Conservation (phyloP, 2,797 vertebrate species). For the Chrysocyon brachyurus region DNA sequence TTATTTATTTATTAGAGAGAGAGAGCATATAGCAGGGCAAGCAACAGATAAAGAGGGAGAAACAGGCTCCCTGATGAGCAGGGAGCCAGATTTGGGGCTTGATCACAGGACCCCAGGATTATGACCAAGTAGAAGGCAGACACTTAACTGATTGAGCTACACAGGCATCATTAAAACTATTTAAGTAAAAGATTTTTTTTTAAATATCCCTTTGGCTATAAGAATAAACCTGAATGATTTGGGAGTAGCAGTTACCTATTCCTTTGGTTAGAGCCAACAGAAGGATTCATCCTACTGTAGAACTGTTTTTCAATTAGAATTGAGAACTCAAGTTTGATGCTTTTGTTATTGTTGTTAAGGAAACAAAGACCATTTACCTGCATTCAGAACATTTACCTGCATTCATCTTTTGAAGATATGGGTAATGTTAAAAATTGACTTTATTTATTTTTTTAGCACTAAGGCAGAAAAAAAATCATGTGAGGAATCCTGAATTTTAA, state of each 20-base stretch:
- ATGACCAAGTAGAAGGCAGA: no score
- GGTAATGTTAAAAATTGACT: background rate
- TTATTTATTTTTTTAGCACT: background rate
- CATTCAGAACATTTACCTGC: background rate
- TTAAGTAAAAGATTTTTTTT: background rate
- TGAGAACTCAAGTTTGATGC: background rate
- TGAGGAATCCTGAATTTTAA: background rate
- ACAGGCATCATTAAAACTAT: background rate
- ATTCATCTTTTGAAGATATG: conserved; percentile 7
- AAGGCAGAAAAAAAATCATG: background rate
- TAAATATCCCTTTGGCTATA: background rate
- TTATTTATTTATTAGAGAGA: background rate
- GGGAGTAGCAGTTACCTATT: background rate
- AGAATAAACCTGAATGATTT: background rate
- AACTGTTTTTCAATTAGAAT: background rate
- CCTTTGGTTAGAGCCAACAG: background rate
- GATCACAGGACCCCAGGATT: no score
- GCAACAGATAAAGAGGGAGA: no score
- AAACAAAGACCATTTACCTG: background rate
- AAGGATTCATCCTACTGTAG: background rate
- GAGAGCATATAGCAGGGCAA: no score
- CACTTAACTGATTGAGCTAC: no score
- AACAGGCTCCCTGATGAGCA: no score
- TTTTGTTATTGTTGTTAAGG: background rate
- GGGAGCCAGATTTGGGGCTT: no score